These are phyloP conservation scores for Aspidoscelis tigris DNA, from an alignment of 2,113 vertebrate species.

Conservation along the genomic window DNA sequence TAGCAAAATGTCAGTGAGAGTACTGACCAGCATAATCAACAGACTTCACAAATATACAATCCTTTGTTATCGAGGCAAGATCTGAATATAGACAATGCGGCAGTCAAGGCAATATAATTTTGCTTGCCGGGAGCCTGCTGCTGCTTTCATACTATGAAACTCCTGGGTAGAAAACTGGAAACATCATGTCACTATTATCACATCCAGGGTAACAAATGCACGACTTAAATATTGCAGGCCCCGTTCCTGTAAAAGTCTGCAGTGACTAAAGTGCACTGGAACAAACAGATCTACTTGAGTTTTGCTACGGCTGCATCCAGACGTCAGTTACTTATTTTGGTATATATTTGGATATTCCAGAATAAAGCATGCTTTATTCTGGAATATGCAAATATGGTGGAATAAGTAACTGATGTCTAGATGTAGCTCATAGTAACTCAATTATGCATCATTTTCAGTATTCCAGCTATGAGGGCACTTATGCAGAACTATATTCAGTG, in stretches of 20 bases:
- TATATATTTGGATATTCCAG: no score
- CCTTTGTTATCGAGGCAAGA: background rate
- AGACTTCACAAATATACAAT: background rate
- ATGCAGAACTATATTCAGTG: no score
- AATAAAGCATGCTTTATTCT: no score
- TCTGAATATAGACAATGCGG: background rate
- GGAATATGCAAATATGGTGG: no score
- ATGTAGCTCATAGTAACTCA: background rate
- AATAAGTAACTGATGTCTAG: no score
- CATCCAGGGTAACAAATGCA: accelerated
- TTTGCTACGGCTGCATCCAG: no score
- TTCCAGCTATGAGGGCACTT: no score
- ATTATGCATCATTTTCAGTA: no score
- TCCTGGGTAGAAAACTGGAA: accelerated
- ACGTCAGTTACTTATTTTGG: no score
- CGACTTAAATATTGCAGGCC: background rate
- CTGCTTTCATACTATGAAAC: accelerated
- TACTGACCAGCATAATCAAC: background rate
- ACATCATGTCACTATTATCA: accelerated
- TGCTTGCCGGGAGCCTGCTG: accelerated
- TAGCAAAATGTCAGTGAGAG: background rate
- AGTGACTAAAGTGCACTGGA: background rate
- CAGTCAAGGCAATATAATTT: no score
- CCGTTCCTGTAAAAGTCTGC: background rate
- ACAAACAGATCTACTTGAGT: background rate